Evolutionary conservation across 2,797 vertebrate genomes (phyloP).

Genomic region (Lepidocolaptes lacrymiger): DNA sequence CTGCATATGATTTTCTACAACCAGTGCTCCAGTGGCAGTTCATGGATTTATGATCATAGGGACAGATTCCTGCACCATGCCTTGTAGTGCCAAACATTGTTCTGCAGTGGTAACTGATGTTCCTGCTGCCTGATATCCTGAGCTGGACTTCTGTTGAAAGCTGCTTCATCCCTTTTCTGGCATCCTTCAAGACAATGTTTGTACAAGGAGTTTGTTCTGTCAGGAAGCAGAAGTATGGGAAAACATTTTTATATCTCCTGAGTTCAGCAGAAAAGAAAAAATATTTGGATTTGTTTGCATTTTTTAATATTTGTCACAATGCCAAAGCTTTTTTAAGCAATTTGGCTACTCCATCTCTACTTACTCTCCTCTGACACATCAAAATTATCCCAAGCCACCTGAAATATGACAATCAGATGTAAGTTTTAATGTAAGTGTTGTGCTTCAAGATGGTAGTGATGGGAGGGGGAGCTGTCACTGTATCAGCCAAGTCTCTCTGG

Average conservation of each 20-base stretch:
- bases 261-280: slow-evolving; percentile 26
- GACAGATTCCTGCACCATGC: neutral
- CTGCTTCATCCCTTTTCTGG: neutral
- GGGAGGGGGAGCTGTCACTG: slow-evolving; percentile 3
- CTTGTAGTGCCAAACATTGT: neutral
- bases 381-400: slow-evolving; percentile 37
- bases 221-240: slow-evolving; percentile 15
- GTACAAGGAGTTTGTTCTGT: neutral
- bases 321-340: slow-evolving; percentile 52
- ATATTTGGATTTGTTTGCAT: slow-evolving; percentile 38
- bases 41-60: neutral
- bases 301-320: slow-evolving; percentile 36
- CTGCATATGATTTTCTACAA: neutral
- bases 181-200: slow-evolving; percentile 9
- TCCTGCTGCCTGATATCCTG: neutral
- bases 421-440: neutral
- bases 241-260: slow-evolving; percentile 4
- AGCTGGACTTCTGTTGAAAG: neutral
- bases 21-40: accelerated
- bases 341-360: slow-evolving; percentile 6
- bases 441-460: neutral
- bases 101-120: neutral
- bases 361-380: neutral
- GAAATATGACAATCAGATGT: slow-evolving; percentile 44
- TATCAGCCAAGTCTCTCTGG: neutral